Conservation (phyloP, 2,797 vertebrate species). For the Fistularia tabacaria region DNA sequence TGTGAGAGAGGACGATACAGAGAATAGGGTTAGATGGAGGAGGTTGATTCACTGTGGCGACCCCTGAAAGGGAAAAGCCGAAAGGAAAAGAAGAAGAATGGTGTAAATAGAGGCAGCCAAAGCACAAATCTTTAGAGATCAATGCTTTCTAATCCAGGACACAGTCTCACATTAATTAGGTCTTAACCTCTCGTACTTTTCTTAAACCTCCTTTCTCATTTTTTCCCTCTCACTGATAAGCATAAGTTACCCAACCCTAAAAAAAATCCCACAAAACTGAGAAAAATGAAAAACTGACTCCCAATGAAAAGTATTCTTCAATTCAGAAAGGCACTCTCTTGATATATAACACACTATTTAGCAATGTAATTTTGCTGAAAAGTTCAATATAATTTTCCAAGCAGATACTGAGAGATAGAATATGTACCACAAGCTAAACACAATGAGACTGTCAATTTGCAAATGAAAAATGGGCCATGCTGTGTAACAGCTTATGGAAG, state of each 20-base stretch:
- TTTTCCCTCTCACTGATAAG: conserved; percentile 7
- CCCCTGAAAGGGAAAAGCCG: too few relatives aligned
- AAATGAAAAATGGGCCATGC: conserved; percentile 28
- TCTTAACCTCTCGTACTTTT: conserved; percentile 30
- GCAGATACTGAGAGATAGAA: conserved; percentile 44
- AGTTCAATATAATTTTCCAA: conserved; percentile 50
- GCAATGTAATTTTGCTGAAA: conserved; percentile 38
- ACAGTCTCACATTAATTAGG: conserved; percentile 57
- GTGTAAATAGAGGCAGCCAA: conserved; percentile 53
- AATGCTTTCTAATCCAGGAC: conserved; percentile 55
- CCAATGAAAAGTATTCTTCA: conserved; percentile 2
- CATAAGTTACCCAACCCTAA: neutral
- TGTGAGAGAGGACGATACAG: too few relatives aligned
- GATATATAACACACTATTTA: conserved; percentile 42
- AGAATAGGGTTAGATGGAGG: too few relatives aligned
- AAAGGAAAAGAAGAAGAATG: too few relatives aligned
- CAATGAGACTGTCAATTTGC: conserved; percentile 39
- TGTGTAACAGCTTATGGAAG: conserved; percentile 33
- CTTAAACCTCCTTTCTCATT: conserved; percentile 15
- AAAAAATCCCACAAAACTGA: neutral
- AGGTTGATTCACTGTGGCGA: too few relatives aligned
- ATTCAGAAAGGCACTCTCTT: conserved; percentile 5
- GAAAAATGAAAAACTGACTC: conserved; percentile 9
- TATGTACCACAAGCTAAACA: conserved; percentile 41
- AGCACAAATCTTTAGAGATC: conserved; percentile 51